Evolutionary conservation across 2,113 vertebrate species (phyloP).

Genomic region (Leptodactylus fuscus): DNA sequence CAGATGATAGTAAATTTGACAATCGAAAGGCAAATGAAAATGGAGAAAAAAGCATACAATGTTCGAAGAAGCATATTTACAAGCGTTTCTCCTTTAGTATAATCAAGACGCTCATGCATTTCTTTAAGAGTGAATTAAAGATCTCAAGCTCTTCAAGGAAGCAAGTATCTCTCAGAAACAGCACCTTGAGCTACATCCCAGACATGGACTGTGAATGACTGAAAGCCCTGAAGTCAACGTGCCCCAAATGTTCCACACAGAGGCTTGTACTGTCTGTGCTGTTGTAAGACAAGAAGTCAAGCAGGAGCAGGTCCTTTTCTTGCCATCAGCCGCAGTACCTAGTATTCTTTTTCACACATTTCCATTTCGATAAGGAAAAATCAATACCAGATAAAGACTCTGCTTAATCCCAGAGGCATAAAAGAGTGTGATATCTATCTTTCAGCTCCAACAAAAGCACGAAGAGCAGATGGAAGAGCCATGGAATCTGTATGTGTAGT

Average conservation of each 20-base stretch:
- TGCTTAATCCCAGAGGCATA: conserved; percentile 6
- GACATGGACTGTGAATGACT: neutral
- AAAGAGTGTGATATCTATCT: neutral
- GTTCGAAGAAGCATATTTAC: neutral
- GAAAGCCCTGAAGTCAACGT: neutral
- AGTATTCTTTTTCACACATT: neutral
- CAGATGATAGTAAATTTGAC: neutral
- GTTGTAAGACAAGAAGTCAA: neutral
- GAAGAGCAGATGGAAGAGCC: neutral
- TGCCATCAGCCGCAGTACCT: neutral
- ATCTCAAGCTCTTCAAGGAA: neutral
- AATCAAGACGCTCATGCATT: neutral
- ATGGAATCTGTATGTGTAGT: neutral
- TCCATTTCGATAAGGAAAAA: neutral
- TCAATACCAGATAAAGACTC: neutral
- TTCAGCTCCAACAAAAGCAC: conserved; percentile 33
- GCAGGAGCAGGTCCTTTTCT: conserved; percentile 6
- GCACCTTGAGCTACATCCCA: neutral
- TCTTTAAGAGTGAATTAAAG: neutral
- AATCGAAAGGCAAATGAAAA: neutral
- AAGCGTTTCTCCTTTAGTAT: neutral
- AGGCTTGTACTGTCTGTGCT: neutral
- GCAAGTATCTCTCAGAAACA: neutral
- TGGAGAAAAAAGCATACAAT: neutral
- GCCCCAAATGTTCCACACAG: neutral